Base-by-base conservation (phyloP, 2,113 vertebrate species). In the Zosterops lateralis region DNA sequence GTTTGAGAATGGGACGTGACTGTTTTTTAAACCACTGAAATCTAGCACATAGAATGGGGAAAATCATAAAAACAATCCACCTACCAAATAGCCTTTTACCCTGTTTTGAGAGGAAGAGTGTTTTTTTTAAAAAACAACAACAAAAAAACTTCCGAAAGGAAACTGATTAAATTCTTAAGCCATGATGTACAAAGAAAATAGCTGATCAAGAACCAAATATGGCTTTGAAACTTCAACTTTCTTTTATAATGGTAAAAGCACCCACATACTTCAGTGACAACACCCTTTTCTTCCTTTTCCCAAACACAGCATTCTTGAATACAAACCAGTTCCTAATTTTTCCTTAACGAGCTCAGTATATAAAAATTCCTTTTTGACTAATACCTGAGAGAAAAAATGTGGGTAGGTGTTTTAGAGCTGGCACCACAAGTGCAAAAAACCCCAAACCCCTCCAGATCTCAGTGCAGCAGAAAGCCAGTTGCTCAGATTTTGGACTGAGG, bases 121-220 rank as follows among this genome's bases (percentile, higher is more conserved):
- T 10, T 72, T 70, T 67, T 20, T 2, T 5, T n/a, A n/a, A 42
- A 45, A 84, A 68, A 38, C 5, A 54, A 40, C 26, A 73, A 36
- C 32, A 89, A 44, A 11, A 86, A 64, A 58, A 25, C 60, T 91
- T 80, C 64, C 3, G 1, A 78, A 45, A 93, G 96, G 95, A 97
- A 97, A 73, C 92, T 74, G 94, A 89, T 93, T 61, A 92, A 87
- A 95, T 97, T 93, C 94, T 89, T 96, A 68, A 91, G 54, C 25
- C n/a, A 51, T 93, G 89, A 93, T 82, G 90, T 93, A 62, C n/a
- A 74, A 91, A 93, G 62, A 71, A 92, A 97, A 84, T 56, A 94
- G 40, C 29, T 77, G 79, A 87, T 74, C 81, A n/a, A 67, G 72
- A 89, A 79, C 89, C 96, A 96, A 96, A 94, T 90, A 95, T 82